Base-by-base conservation (phyloP, 2,888 invertebrate species). In the Acanthosepion pharaonis region DNA sequence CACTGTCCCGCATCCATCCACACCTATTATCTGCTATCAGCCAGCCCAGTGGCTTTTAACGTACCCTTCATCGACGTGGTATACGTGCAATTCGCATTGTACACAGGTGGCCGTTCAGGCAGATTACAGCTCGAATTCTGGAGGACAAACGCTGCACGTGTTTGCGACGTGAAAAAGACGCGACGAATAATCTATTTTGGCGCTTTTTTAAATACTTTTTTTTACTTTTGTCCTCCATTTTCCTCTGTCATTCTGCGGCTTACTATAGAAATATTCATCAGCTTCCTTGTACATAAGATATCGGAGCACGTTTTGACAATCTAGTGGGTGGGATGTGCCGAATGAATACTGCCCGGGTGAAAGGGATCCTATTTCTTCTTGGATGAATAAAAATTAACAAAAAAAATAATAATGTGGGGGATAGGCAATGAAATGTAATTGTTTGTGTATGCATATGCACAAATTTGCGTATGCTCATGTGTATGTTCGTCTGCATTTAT, bases 261-360 rank as follows among this genome's bases (percentile, higher is more conserved):
- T 78, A n/a, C 2, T 78, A 78, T 11, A 8, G n/a, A n/a, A 78
- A 15, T 15, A n/a, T 78, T 78, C 11, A 78, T 78, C 15, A 59
- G 78, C 33, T n/a, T 4, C 11, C 11, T n/a, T 15, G 23, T 59
- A 15, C 5, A 78, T 28, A 3, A n/a, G 78, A n/a, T 78, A 78
- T n/a, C n/a, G 78, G 78, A n/a, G 78, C n/a, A 78, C 78, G 28
- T 78, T 78, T 78, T 78, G 78, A 78, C 78, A 78, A 78, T n/a
- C 78, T n/a, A 78, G 15, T 15, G 78, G n/a, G n/a, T 15, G 78
- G n/a, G 78, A n/a, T 78, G 23, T 20, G 6, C 23, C 25, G 23
- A 59, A 59, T 59, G 23, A 59, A 23, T 59, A 23, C 23, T 6
- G 20, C 59, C 0, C 5, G n/a, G n/a, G 9, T 15, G 78, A 11